These are phyloP conservation scores for Glaucopsyche alexis DNA, from an alignment of 2,888 invertebrate species.

Conservation along the genomic window DNA sequence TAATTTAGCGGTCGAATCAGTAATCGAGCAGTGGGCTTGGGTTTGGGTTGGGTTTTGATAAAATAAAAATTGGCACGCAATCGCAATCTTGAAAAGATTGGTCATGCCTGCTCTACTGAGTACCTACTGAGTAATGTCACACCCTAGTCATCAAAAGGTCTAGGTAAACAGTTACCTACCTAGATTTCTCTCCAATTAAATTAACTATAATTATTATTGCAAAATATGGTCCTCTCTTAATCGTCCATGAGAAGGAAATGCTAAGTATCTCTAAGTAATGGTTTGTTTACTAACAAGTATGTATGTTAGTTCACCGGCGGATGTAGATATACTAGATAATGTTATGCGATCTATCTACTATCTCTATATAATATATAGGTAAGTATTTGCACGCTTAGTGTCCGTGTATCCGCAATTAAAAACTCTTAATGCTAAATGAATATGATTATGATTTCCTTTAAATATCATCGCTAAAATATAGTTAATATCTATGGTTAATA, in stretches of 20 bases:
- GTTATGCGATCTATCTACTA: background rate
- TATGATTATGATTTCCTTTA: background rate
- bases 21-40: too few relatives aligned
- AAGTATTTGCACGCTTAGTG: background rate
- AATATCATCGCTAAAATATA: background rate
- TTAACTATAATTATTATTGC: background rate
- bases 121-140: too few relatives aligned
- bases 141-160: too few relatives aligned
- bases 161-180: background rate
- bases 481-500: background rate
- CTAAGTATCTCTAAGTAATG: background rate
- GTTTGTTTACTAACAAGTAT: background rate
- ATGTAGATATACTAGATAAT: background rate
- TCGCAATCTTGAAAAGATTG: too few relatives aligned
- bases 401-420: background rate
- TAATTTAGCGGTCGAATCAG: too few relatives aligned
- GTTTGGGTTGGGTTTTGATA: too few relatives aligned
- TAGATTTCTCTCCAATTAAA: background rate
- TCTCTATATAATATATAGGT: background rate
- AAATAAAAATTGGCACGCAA: too few relatives aligned
- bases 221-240: background rate
- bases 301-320: background rate
- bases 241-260: slow-evolving; percentile 13
- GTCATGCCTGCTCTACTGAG: too few relatives aligned
- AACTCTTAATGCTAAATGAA: background rate